Percentiles rank a stretch among this genome's conserved stretches.
phyloP scores from a whole-genome alignment of 2,888 invertebrate genomes.

The Lagria hirta region DNA sequence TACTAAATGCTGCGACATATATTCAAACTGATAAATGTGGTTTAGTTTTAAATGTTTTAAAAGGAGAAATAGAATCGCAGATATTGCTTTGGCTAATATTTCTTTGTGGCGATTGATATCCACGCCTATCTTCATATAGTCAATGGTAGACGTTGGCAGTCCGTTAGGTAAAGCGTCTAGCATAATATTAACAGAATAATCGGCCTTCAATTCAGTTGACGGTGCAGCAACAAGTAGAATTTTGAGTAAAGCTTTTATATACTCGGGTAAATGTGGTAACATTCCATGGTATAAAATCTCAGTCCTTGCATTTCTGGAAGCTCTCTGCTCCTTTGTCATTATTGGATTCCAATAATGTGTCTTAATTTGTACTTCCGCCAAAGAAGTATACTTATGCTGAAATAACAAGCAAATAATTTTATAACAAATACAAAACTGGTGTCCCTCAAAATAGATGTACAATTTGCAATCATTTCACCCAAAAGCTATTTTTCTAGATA shows the following conservation, averaged over 20 bases:
- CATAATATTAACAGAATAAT: conserved; percentile 97
- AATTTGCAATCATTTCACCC: neutral
- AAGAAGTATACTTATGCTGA: conserved; percentile 90
- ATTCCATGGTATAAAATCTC: conserved; percentile 94
- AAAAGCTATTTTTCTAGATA: too few relatives aligned
- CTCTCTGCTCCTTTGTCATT: too few relatives aligned
- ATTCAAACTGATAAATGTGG: conserved; percentile 99
- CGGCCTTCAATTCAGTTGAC: conserved; percentile 97
- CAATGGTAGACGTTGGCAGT: conserved; percentile 71
- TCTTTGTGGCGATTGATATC: conserved; percentile 99
- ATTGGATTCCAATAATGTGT: conserved; percentile 90
- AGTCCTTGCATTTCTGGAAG: too few relatives aligned
- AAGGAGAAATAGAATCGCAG: conserved; percentile 84
- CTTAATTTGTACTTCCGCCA: conserved; percentile 91
- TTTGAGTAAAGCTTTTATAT: conserved; percentile 96
- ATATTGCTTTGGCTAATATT: conserved; percentile 95
- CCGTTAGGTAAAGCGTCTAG: conserved; percentile 96
- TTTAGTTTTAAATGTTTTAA: conserved; percentile 97
- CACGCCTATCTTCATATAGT: conserved; percentile 82
- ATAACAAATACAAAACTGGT: neutral
- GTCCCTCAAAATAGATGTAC: neutral
- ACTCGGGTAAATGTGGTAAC: conserved; percentile 93
- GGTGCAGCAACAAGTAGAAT: conserved; percentile 96
- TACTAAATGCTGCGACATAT: conserved; percentile 97
- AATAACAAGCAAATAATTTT: conserved; percentile 32